A percentile compares a stretch with the other conserved stretches of the same genome.
phyloP scores from a whole-genome alignment of 2,888 invertebrate genomes.

The Caenorhabditis sp. region DNA sequence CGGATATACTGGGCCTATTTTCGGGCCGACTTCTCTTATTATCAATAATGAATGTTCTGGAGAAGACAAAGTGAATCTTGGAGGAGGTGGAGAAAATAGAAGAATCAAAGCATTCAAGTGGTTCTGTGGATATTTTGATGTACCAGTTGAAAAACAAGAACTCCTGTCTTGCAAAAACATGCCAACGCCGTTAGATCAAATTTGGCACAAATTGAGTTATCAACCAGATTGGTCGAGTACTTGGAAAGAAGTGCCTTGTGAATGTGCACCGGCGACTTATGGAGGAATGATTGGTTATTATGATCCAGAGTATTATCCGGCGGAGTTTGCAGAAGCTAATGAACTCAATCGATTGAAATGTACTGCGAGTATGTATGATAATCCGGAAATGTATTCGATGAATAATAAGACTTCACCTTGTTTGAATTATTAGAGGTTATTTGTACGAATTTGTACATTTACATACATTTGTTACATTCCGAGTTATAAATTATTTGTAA shows the following conservation, averaged over 20 bases:
- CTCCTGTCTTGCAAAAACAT: constrained; percentile 55
- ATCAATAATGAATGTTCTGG: constrained; percentile 68
- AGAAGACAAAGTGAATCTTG: constrained; percentile 53
- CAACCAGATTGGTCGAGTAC: constrained; percentile 63
- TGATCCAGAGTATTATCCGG: constrained; percentile 63
- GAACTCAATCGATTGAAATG: constrained; percentile 54
- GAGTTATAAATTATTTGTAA: not conserved
- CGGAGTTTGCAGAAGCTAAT: constrained; percentile 55
- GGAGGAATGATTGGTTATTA: constrained; percentile 62
- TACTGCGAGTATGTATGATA: constrained; percentile 55
- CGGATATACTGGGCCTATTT: constrained; percentile 59
- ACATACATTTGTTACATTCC: not conserved
- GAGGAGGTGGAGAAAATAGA: constrained; percentile 64
- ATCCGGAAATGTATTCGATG: constrained; percentile 59
- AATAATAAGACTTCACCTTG: constrained; percentile 53
- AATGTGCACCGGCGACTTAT: constrained; percentile 62
- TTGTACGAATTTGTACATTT: constrained; percentile 15
- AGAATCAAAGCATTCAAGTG: constrained; percentile 68
- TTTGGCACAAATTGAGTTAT: constrained; percentile 54
- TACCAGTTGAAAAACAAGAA: constrained; percentile 43
- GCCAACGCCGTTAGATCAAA: constrained; percentile 54
- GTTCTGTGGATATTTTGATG: constrained; percentile 63
- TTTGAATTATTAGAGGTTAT: constrained; percentile 43
- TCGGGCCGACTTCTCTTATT: constrained; percentile 63
- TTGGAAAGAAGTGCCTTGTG: constrained; percentile 60